Percentiles rank a stretch among this genome's conserved stretches.
Conservation (phyloP, 2,888 invertebrate genomes). For the Andrena trimmerana region DNA sequence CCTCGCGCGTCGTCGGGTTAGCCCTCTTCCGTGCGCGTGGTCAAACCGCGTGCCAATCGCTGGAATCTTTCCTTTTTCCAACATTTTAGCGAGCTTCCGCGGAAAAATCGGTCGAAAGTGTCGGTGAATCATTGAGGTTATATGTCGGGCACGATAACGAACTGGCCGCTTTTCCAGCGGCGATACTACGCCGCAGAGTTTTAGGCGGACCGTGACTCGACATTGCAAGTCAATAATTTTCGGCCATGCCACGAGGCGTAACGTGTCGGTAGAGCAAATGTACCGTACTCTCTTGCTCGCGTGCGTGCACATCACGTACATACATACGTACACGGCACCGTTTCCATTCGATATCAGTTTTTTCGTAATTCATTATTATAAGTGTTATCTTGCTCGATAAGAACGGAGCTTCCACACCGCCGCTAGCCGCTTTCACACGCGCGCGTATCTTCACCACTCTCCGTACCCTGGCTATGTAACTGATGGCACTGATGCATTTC, state of each 20-base stretch:
- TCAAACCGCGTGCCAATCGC: conserved; percentile 51
- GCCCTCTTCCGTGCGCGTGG: conserved; percentile 74
- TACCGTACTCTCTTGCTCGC: not conserved
- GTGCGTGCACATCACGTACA: not conserved
- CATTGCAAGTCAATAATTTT: conserved; percentile 64
- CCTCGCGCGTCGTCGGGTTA: conserved; percentile 69
- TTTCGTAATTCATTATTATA: not conserved
- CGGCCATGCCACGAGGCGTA: conserved; percentile 50
- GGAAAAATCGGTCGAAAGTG: not conserved
- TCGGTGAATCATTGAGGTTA: conserved; percentile 44
- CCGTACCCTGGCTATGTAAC: not conserved
- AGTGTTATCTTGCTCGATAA: conserved; percentile 46
- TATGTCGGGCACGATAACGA: conserved; percentile 21
- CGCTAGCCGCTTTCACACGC: not conserved
- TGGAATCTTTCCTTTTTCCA: not conserved
- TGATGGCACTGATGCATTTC: not conserved
- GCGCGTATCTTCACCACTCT: no score
- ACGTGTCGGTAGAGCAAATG: conserved; percentile 13
- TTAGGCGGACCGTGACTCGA: conserved; percentile 31
- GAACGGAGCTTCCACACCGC: conserved; percentile 2
- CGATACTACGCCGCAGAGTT: conserved; percentile 46
- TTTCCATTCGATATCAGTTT: conserved; percentile 9
- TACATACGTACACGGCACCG: not conserved
- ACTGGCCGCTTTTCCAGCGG: conserved; percentile 36
- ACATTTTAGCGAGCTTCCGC: no score